These are phyloP conservation scores for Acanthis flammea DNA, from an alignment of 2,797 vertebrate genomes.

Conservation along the genomic window DNA sequence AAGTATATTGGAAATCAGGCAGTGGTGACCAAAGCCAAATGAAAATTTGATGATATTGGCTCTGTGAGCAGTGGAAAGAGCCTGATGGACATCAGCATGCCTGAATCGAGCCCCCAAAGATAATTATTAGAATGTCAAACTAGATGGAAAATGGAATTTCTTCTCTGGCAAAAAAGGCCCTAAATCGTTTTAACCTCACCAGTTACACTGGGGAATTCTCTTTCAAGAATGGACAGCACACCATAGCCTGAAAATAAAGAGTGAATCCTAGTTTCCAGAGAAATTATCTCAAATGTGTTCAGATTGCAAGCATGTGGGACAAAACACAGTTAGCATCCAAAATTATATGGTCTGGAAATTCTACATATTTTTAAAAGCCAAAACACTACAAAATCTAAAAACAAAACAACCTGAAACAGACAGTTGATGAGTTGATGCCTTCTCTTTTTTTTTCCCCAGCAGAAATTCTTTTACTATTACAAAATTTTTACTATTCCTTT, in stretches of 20 bases:
- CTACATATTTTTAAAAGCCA: neutral
- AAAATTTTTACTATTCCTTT: neutral
- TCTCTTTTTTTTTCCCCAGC: neutral
- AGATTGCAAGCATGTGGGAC: neutral
- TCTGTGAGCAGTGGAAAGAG: slow-evolving; percentile 12
- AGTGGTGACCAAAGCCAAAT: slow-evolving; percentile 6
- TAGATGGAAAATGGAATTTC: neutral
- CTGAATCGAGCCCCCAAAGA: neutral
- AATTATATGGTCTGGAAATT: slow-evolving; percentile 4
- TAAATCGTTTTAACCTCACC: neutral
- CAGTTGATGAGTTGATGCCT: neutral
- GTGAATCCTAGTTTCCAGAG: slow-evolving; percentile 20
- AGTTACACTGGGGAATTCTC: neutral
- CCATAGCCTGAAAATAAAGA: neutral
- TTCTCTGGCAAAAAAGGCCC: neutral
- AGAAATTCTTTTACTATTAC: neutral
- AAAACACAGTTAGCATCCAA: slow-evolving; percentile 1
- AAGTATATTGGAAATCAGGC: neutral
- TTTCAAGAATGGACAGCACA: neutral
- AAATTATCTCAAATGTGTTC: slow-evolving; percentile 11
- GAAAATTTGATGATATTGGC: slow-evolving; percentile 25
- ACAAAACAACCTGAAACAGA: neutral
- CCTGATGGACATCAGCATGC: neutral
- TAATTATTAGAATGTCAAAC: neutral
- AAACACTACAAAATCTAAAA: neutral